Percentiles rank a stretch among this genome's conserved stretches.
phyloP scores from a whole-genome alignment of 2,797 vertebrate genomes.

The Smutsia temminckii region DNA sequence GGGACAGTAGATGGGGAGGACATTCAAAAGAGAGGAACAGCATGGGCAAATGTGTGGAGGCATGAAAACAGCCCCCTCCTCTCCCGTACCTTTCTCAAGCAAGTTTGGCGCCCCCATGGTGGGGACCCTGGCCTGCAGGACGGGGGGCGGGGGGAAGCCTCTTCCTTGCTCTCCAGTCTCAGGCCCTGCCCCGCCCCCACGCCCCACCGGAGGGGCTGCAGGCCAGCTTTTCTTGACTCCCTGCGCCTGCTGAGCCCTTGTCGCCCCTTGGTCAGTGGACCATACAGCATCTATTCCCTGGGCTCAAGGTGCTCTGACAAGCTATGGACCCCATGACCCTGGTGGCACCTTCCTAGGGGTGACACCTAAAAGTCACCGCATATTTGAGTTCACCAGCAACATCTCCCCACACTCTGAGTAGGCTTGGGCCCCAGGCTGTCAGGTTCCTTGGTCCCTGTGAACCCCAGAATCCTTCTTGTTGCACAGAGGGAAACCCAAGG shows the following conservation, averaged over 20 bases:
- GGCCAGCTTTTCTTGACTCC: background rate
- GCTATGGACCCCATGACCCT: background rate
- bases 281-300: background rate
- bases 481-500: background rate
- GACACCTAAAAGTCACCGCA: background rate
- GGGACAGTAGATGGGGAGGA: background rate
- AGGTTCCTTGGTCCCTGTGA: background rate
- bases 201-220: background rate
- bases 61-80: background rate
- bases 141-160: background rate
- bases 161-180: background rate
- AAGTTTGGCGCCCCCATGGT: background rate
- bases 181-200: background rate
- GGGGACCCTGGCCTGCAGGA: background rate
- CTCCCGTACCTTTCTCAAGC: background rate
- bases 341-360: background rate
- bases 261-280: background rate
- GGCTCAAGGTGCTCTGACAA: background rate
- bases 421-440: background rate
- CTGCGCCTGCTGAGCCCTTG: background rate
- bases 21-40: background rate
- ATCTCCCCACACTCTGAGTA: background rate
- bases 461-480: background rate
- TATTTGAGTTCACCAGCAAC: slow-evolving; percentile 15
- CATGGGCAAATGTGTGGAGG: background rate